phyloP scores from a whole-genome alignment of 1,140 invertebrate genomes.

The Polypedilum vanderplanki region DNA sequence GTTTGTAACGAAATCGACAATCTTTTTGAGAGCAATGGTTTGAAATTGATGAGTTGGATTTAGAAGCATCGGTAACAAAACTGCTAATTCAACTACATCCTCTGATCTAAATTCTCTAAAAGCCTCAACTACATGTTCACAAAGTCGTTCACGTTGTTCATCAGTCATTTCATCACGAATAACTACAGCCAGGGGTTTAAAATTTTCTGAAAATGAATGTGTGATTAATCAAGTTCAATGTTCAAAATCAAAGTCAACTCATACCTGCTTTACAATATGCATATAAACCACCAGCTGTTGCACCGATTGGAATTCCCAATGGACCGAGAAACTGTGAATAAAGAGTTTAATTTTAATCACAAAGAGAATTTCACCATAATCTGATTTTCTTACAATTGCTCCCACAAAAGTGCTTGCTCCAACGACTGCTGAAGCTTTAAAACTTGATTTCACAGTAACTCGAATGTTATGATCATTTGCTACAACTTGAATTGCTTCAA shows the following conservation, averaged over 20 bases:
- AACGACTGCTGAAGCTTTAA: neutral
- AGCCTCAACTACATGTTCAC: neutral
- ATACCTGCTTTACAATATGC: neutral
- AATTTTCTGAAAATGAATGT: neutral
- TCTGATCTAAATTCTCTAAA: neutral
- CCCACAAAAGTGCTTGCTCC: neutral
- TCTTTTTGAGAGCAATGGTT: neutral
- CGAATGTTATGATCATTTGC: neutral
- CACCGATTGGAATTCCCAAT: neutral
- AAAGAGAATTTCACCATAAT: neutral
- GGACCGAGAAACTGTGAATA: neutral
- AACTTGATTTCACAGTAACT: neutral
- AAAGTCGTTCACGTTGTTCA: neutral
- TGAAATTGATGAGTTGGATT: neutral
- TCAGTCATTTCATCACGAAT: constrained; percentile 7
- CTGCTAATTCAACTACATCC: neutral
- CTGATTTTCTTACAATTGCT: neutral
- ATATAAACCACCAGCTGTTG: neutral
- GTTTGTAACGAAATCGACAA: neutral
- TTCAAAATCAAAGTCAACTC: neutral
- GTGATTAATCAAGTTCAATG: neutral
- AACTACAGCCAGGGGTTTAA: neutral
- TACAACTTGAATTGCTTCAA: neutral
- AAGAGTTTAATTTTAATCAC: neutral
- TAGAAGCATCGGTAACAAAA: neutral